phyloP scores from a whole-genome alignment of 1,140 invertebrate genomes.

The Camponotus vicinus region DNA sequence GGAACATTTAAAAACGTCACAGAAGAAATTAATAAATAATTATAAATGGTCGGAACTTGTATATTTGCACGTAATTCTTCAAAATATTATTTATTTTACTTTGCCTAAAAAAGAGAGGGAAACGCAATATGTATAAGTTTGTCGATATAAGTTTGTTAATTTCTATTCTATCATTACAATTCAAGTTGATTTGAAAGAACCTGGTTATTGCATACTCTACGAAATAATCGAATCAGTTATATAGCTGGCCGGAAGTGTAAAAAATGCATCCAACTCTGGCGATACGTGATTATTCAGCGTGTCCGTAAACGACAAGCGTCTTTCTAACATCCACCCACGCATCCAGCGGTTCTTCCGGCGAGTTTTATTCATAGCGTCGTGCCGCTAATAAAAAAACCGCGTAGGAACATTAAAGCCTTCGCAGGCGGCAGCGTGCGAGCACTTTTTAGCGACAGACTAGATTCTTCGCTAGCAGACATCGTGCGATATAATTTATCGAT shows the following conservation, averaged over 20 bases:
- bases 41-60: neutral
- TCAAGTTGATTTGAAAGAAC: neutral
- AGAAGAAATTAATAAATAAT: slow-evolving; percentile 57
- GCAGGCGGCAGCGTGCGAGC: slow-evolving; percentile 18
- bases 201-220: neutral
- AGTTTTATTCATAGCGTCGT: slow-evolving; percentile 79
- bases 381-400: slow-evolving; percentile 79
- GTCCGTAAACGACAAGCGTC: slow-evolving; percentile 41
- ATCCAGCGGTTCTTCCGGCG: slow-evolving; percentile 60
- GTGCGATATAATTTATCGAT: slow-evolving; percentile 7
- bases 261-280: slow-evolving; percentile 42
- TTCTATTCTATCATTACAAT: neutral
- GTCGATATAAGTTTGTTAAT: neutral
- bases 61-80: neutral
- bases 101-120: neutral
- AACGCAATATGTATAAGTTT: neutral
- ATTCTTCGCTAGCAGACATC: neutral
- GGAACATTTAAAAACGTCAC: slow-evolving; percentile 53
- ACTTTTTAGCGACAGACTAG: slow-evolving; percentile 44
- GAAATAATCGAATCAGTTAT: slow-evolving; percentile 60
- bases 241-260: slow-evolving; percentile 48
- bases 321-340: slow-evolving; percentile 49
- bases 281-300: slow-evolving; percentile 45
- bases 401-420: slow-evolving; percentile 77
- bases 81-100: neutral